phyloP scores from a whole-genome alignment of 2,888 invertebrate species.

The Drosophila siamana region DNA sequence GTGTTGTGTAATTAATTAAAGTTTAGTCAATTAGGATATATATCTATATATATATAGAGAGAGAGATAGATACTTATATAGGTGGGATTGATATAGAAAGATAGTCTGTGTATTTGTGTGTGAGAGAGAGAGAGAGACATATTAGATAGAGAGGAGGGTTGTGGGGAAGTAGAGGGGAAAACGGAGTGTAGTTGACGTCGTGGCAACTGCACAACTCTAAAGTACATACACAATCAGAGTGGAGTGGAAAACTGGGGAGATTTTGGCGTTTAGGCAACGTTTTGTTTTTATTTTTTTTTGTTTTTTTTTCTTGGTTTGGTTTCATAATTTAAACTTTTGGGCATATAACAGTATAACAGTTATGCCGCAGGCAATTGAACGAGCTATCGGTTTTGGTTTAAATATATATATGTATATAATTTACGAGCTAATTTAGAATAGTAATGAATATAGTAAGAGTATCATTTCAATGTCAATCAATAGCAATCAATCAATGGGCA shows the following conservation, averaged over 20 bases:
- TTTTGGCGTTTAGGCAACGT: constrained; percentile 36
- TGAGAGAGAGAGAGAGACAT: background rate
- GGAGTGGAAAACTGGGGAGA: background rate
- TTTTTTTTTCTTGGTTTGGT: background rate
- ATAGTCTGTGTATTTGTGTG: background rate
- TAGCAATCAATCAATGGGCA: constrained; percentile 41
- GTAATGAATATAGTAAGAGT: constrained; percentile 21
- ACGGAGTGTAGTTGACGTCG: constrained; percentile 6
- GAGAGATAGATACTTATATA: constrained; percentile 14
- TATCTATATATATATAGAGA: constrained; percentile 1
- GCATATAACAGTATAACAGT: constrained; percentile 35
- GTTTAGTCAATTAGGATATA: constrained; percentile 3
- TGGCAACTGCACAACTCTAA: constrained; percentile 11
- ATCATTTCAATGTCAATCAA: constrained; percentile 35
- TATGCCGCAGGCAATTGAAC: constrained; percentile 31
- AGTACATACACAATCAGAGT: constrained; percentile 10
- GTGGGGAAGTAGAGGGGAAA: background rate
- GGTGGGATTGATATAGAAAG: constrained; percentile 1
- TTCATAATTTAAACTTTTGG: constrained; percentile 32
- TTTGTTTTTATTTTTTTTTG: background rate
- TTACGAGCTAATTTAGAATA: constrained; percentile 24
- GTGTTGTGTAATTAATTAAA: constrained; percentile 17
- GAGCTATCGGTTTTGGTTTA: constrained; percentile 3
- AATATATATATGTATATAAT: constrained; percentile 21
- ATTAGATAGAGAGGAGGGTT: background rate